Evolutionary conservation across 2,797 vertebrate genomes (phyloP).

Genomic region (Chaenodraco wilsoni): DNA sequence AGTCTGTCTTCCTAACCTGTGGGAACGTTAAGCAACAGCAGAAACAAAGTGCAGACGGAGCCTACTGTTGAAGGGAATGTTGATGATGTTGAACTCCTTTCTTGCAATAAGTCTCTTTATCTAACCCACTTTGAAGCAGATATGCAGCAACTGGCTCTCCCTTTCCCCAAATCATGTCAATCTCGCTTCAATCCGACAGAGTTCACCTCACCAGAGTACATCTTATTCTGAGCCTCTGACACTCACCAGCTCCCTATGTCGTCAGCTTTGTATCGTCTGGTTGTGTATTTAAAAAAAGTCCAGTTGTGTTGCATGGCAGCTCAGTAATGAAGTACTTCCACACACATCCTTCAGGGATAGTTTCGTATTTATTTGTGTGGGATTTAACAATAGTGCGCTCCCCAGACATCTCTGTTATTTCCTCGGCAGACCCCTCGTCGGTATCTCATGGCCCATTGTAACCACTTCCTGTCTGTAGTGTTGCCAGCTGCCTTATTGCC

Average conservation of each 20-base stretch:
- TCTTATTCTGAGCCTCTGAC: conserved; percentile 43
- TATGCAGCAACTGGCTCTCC: conserved; percentile 32
- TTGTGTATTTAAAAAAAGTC: conserved; percentile 16
- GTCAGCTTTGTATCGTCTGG: conserved; percentile 41
- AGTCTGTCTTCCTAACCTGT: conserved; percentile 61
- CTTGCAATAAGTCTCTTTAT: conserved; percentile 40
- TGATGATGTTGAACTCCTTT: conserved; percentile 16
- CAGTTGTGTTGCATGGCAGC: conserved; percentile 55
- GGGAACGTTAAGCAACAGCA: conserved; percentile 32
- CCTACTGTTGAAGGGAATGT: conserved; percentile 4
- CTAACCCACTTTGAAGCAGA: conserved; percentile 28
- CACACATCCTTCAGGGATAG: conserved; percentile 16
- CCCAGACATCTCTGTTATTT: conserved; percentile 26
- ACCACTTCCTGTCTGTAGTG: conserved; percentile 58
- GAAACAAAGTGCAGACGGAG: background rate
- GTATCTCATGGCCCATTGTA: conserved; percentile 37
- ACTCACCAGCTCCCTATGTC: conserved; percentile 57
- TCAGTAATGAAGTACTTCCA: conserved; percentile 38
- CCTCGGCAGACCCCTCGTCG: conserved; percentile 17
- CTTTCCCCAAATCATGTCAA: conserved; percentile 1
- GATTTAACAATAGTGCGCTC: conserved; percentile 6
- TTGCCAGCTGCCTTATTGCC: conserved; percentile 71
- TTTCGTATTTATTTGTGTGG: conserved; percentile 35
- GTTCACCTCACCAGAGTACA: conserved; percentile 34
- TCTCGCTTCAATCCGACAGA: conserved; percentile 7